A percentile compares a stretch with the other conserved stretches of the same genome.
Conservation (phyloP, 1,140 invertebrate genomes). For the Microvelia longipes region DNA sequence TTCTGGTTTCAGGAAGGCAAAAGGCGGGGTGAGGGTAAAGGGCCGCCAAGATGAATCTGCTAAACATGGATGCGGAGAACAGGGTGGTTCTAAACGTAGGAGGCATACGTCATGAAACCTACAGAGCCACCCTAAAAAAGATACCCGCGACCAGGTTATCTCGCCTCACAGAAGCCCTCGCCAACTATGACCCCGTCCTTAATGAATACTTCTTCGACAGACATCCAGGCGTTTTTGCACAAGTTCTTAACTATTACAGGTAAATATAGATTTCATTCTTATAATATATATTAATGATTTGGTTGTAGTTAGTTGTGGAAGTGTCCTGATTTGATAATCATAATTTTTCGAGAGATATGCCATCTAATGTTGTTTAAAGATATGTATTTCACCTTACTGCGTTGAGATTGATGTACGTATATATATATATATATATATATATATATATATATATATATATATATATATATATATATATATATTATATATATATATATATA, state of each 20-base stretch:
- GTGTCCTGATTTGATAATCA: not conserved
- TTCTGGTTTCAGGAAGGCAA: not conserved
- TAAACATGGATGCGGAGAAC: slow-evolving; percentile 86
- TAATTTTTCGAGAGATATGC: not conserved
- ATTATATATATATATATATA: no score
- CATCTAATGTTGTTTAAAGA: no score
- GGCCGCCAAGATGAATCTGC: slow-evolving; percentile 44
- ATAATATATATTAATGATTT: not conserved
- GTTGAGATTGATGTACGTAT: no score
- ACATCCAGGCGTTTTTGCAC: slow-evolving; percentile 94
- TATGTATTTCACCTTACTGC: no score
- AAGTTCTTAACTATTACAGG: slow-evolving; percentile 80
- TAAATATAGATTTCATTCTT: slow-evolving; percentile 23
- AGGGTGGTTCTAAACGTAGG: slow-evolving; percentile 96
- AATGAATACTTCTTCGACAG: slow-evolving; percentile 99
- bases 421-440: no score
- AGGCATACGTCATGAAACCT: slow-evolving; percentile 92
- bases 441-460: no score
- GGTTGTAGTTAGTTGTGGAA: not conserved
- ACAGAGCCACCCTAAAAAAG: slow-evolving; percentile 83
- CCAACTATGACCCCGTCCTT: slow-evolving; percentile 88
- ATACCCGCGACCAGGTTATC: slow-evolving; percentile 84
- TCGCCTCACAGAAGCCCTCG: slow-evolving; percentile 71
- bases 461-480: no score
- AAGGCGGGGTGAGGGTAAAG: not conserved